Conservation (phyloP, 2,113 vertebrate genomes). For the Naja naja region DNA sequence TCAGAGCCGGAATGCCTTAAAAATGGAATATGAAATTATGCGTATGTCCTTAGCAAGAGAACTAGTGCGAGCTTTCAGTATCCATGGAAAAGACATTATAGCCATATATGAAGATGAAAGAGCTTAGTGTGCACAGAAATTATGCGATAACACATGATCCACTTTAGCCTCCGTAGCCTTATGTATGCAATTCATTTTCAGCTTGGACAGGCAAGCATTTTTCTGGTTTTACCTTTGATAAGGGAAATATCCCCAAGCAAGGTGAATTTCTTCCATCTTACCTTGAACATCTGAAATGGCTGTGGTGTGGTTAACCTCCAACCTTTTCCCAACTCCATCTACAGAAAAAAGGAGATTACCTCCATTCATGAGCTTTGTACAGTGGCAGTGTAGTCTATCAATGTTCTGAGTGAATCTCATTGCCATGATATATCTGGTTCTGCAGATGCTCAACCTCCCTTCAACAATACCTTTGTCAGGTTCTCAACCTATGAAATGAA, state of each 20-base stretch:
- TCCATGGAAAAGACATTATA: neutral
- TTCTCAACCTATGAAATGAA: neutral
- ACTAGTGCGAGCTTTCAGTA: neutral
- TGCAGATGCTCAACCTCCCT: neutral
- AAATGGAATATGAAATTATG: neutral
- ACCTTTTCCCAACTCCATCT: constrained; percentile 39
- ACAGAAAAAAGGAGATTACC: constrained; percentile 40
- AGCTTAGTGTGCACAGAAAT: neutral
- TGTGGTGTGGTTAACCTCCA: constrained; percentile 38
- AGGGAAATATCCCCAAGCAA: constrained; percentile 25
- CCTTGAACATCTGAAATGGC: constrained; percentile 41
- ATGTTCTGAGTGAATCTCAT: constrained; percentile 8
- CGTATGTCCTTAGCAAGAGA: neutral
- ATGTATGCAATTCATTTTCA: constrained; percentile 4
- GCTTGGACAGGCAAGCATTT: constrained; percentile 11
- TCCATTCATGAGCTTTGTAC: constrained; percentile 36
- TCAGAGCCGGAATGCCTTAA: constrained; percentile 5
- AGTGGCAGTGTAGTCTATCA: constrained; percentile 14
- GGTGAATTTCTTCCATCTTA: constrained; percentile 32
- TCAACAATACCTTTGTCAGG: neutral
- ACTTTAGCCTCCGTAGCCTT: constrained; percentile 1
- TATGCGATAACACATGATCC: constrained; percentile 4
- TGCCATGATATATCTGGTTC: neutral
- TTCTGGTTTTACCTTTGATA: constrained; percentile 11
- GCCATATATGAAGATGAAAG: neutral